A percentile compares a stretch with the other conserved stretches of the same genome.
Conservation (phyloP, 2,797 vertebrate genomes). For the Lepilemur septentrionalis region DNA sequence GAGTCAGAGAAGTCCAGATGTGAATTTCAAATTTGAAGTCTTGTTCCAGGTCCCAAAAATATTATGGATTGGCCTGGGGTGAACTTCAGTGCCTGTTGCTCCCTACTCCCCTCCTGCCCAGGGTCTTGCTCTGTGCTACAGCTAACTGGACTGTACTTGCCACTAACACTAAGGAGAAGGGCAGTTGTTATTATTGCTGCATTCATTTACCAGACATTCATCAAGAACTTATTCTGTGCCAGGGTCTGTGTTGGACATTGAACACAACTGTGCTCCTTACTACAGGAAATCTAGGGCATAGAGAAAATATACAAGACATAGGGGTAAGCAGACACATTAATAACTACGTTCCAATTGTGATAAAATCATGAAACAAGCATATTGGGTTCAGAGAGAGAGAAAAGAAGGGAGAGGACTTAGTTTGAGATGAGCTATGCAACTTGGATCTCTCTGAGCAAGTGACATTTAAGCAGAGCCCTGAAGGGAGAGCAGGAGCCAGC, state of each 20-base stretch:
- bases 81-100: background rate
- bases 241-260: background rate
- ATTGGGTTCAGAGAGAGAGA: background rate
- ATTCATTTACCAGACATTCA: background rate
- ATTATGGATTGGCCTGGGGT: background rate
- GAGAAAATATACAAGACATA: background rate
- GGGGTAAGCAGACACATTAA: background rate
- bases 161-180: background rate
- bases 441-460: background rate
- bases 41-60: background rate
- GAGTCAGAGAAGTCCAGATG: background rate
- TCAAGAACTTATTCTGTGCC: background rate
- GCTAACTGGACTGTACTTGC: background rate
- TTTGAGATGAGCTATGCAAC: constrained; percentile 17
- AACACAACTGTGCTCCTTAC: background rate
- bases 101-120: background rate
- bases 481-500: background rate
- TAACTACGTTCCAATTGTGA: background rate
- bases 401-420: background rate
- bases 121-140: background rate
- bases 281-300: background rate
- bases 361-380: background rate
- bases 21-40: background rate
- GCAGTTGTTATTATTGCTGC: background rate
- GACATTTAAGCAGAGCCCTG: constrained; percentile 22